Base-by-base conservation (phyloP, 2,888 invertebrate genomes). In the Papilio protenor region DNA sequence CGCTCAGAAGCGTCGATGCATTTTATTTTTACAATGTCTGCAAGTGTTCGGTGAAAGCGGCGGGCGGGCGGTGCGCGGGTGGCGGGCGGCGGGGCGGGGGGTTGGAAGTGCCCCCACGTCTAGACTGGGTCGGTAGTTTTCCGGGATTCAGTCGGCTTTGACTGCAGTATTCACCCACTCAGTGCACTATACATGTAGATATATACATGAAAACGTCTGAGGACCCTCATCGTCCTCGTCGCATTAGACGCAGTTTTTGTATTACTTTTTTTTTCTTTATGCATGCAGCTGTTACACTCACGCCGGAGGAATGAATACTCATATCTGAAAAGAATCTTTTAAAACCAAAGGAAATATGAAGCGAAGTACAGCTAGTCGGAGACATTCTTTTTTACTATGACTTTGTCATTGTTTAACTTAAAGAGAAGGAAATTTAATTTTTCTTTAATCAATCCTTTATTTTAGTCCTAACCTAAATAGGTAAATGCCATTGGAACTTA, bases 101-200 rank as follows among this genome's bases (percentile, higher is more conserved):
- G 81, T 87, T 92, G 93, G 92, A 91, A 91, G 88, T 93, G 94
- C 94, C 94, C 92, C 94, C 94, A 92, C 88, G 95, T 95, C 95
- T 95, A 95, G 95, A 95, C 95, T 95, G 95, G 95, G 95, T 95
- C 94, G 95, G 94, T 94, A 95, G 95, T 94, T 94, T 94, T 95
- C 95, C 94, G 92, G 94, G 94, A 93, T 94, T 93, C 94, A 93
- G 92, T 86, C 91, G 89, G 91, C 91, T 92, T 92, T 92, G 92
- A 89, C 93, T 94, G 94, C 94, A 94, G 93, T 92, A 90, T 87
- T 93, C 91, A 92, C 92, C 93, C 93, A 94, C 94, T 93, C 93
- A 91, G 90, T 92, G 93, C 93, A 93, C 86, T 90, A 85, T 91
- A 89, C 83, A 83, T 86, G 87, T 89, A 88, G 84, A 80, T 80